These are phyloP conservation scores for Trichacis sp. DNA, from an alignment of 2,888 invertebrate genomes.

Conservation along the genomic window DNA sequence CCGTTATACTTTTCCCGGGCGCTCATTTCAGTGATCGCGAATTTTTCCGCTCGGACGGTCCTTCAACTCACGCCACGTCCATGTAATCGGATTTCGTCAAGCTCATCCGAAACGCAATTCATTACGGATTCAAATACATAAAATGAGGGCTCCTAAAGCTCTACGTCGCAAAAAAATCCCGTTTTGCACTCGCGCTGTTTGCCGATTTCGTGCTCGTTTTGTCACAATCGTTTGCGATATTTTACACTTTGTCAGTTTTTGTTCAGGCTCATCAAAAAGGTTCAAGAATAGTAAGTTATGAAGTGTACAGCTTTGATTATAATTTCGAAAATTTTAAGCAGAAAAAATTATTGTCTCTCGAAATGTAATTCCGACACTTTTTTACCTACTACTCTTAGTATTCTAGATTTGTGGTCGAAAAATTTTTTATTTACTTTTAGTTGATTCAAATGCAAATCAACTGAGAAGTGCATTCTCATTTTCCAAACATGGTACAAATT, in stretches of 20 bases:
- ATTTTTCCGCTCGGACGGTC: constrained; percentile 43
- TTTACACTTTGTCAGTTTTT: neutral
- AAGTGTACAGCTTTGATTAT: no score
- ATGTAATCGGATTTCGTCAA: constrained; percentile 46
- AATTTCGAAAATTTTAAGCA: no score
- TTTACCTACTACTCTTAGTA: no score
- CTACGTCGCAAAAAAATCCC: constrained; percentile 14
- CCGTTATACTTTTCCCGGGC: constrained; percentile 3
- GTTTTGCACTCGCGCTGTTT: neutral
- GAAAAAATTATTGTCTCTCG: no score
- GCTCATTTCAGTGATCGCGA: constrained; percentile 35
- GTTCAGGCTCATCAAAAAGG: no score
- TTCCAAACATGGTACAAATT: no score
- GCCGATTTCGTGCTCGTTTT: neutral
- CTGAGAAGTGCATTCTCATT: no score
- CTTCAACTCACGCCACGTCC: constrained; percentile 16
- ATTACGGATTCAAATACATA: constrained; percentile 45
- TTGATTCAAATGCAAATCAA: no score
- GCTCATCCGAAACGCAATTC: constrained; percentile 43
- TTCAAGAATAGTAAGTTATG: no score
- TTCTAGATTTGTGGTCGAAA: no score
- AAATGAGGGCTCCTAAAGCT: constrained; percentile 24
- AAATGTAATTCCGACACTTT: no score
- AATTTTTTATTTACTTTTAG: no score
- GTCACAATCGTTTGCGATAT: neutral